Evolutionary conservation across 2,888 invertebrate genomes (phyloP), one percentile per base, ranked within the genome.

Genomic region (Tineola bisselliella): DNA sequence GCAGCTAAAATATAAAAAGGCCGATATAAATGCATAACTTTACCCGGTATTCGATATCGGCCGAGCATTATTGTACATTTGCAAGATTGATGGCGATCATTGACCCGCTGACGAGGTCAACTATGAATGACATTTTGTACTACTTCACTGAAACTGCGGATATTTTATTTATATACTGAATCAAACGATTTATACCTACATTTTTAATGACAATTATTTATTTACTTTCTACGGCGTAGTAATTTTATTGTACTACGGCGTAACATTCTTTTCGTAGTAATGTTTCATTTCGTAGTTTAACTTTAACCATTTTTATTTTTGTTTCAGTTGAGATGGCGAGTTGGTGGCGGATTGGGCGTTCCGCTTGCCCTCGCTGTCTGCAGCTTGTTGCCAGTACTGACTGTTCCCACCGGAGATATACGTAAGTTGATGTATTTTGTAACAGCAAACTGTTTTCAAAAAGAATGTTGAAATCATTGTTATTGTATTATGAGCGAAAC

Each of bases 291-390:
- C 25, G 25, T 25, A 25, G 25, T 25, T 2, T 6, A 25, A 25
- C 6, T 48, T 48, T 48, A 15, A 48, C 6, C 15, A 48, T 13
- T 48, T 5, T 48, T 10, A 15, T 54, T 19, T 43, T 81, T 73
- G 73, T 80, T 81, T 0, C 79, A 86, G 86, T 84, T 86, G 86
- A 83, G 77, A 84, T 86, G 86, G 86, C 77, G 77, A 71, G 72
- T 74, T 77, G 76, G 75, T 67, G 74, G 84, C 74, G 80, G 79
- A 66, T 76, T 78, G 80, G 77, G 83, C 74, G 69, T 79, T 68
- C 81, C 86, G 72, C 77, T 87, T 67, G 82, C 86, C 62, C 75
- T 76, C 59, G 81, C 84, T 66, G 73, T 87, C 62, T 79, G 86
- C 72, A 77, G 75, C 72, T 78, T 81, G 79, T 76, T 87, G 66